phyloP scores from a whole-genome alignment of 1,140 invertebrate species.

The Zaprionus camerounensis region DNA sequence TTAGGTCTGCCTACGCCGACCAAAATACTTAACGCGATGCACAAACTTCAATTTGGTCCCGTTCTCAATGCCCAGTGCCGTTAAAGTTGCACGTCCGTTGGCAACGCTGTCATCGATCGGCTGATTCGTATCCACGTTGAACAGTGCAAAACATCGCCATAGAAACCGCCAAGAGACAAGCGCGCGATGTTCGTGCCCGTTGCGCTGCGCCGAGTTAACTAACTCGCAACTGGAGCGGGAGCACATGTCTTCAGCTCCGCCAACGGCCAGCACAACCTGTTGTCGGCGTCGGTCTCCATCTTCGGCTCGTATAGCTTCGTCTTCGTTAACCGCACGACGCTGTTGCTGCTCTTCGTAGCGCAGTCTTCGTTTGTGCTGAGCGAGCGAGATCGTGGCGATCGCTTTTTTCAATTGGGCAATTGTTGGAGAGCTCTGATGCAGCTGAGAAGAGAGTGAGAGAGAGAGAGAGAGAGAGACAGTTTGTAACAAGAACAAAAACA shows the following conservation, averaged over 20 bases:
- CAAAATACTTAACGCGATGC: constrained; percentile 84
- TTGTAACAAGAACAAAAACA: background rate
- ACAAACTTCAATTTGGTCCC: constrained; percentile 87
- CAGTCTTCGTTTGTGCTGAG: constrained; percentile 66
- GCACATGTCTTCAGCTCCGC: constrained; percentile 35
- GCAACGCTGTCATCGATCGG: constrained; percentile 66
- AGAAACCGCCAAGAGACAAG: constrained; percentile 89
- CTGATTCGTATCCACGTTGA: constrained; percentile 77
- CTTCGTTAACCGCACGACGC: constrained; percentile 57
- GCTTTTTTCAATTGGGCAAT: constrained; percentile 76
- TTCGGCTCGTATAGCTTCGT: constrained; percentile 6
- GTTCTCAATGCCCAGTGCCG: constrained; percentile 87
- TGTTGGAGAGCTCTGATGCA: constrained; percentile 70
- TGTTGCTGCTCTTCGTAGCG: constrained; percentile 53
- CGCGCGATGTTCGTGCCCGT: constrained; percentile 78
- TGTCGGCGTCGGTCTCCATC: constrained; percentile 28
- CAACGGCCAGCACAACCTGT: constrained; percentile 46
- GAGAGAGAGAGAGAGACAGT: background rate
- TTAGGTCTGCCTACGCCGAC: constrained; percentile 63
- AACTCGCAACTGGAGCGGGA: constrained; percentile 74
- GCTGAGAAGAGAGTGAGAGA: constrained; percentile 38
- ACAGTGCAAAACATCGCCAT: constrained; percentile 88
- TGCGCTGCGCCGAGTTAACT: constrained; percentile 73
- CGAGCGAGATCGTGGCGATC: constrained; percentile 64
- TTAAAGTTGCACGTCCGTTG: constrained; percentile 86